A percentile compares a stretch with the other conserved stretches of the same genome.
These are phyloP conservation scores for Vespertilio murinus DNA, from an alignment of 2,797 vertebrate genomes.

Conservation along the genomic window DNA sequence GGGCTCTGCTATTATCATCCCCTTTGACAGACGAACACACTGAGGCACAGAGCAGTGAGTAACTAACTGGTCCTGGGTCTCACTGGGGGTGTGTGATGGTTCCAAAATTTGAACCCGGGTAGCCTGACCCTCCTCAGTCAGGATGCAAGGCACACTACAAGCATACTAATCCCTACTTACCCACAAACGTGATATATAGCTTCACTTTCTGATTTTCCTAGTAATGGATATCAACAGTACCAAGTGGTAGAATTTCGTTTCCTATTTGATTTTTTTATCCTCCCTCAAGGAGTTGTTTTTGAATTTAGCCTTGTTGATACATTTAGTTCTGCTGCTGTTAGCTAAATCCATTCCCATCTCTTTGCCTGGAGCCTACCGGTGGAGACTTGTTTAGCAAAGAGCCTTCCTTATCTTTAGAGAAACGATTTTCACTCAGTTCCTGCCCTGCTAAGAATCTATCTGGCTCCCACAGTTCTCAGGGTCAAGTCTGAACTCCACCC, in stretches of 20 bases:
- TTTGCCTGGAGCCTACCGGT: not conserved
- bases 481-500: not conserved
- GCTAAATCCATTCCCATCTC: not conserved
- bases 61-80: not conserved
- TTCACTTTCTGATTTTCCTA: not conserved
- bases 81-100: not conserved
- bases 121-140: not conserved
- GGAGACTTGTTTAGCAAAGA: not conserved
- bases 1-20: not conserved
- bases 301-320: not conserved
- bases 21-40: not conserved
- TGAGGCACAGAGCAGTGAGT: not conserved
- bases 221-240: not conserved
- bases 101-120: not conserved
- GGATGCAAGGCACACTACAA: not conserved
- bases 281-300: not conserved
- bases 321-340: not conserved
- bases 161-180: not conserved
- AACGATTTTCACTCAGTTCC: not conserved
- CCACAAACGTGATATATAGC: not conserved
- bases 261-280: not conserved
- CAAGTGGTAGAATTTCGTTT: not conserved
- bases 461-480: not conserved
- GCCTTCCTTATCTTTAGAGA: not conserved
- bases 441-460: not conserved